A percentile compares a stretch with the other conserved stretches of the same genome.
Conservation (phyloP, 2,113 vertebrate species). For the Erpornis zantholeuca region DNA sequence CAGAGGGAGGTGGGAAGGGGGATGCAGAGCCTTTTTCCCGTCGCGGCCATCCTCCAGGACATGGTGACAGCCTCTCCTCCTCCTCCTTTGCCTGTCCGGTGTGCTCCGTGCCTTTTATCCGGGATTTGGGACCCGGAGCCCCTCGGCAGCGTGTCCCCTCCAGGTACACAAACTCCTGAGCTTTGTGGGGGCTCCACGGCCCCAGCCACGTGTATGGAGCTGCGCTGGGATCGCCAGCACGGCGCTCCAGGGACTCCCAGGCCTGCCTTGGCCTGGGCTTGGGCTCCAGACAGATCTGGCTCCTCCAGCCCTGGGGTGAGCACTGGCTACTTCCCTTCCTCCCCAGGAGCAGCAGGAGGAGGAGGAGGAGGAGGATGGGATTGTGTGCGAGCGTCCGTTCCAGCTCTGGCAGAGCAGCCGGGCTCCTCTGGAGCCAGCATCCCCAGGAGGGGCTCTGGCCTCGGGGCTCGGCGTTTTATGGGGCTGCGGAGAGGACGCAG, state of each 20-base stretch:
- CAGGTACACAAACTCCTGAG: background rate
- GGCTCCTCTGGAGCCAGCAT: slow-evolving; percentile 16
- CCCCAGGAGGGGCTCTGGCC: slow-evolving; percentile 55
- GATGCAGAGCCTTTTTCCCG: accelerated
- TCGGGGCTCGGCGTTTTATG: slow-evolving; percentile 34
- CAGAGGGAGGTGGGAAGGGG: background rate
- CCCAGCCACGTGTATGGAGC: background rate
- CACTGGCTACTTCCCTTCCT: slow-evolving; percentile 1
- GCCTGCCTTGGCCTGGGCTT: background rate
- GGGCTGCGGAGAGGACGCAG: slow-evolving; percentile 42
- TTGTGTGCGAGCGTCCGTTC: background rate
- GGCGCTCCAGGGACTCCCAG: background rate
- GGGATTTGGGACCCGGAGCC: accelerated
- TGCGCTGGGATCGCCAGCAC: background rate
- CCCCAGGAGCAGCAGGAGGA: background rate
- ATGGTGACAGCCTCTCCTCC: accelerated
- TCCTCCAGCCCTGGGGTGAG: background rate
- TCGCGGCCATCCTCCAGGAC: background rate
- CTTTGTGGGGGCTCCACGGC: accelerated
- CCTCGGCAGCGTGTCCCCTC: accelerated
- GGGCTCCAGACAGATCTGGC: background rate
- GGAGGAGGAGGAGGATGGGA: background rate
- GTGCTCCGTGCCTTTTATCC: accelerated
- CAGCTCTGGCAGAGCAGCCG: slow-evolving; percentile 35
- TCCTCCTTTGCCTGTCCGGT: background rate